Base-by-base conservation (phyloP, 2,797 vertebrate species). In the Margarornis squamiger region DNA sequence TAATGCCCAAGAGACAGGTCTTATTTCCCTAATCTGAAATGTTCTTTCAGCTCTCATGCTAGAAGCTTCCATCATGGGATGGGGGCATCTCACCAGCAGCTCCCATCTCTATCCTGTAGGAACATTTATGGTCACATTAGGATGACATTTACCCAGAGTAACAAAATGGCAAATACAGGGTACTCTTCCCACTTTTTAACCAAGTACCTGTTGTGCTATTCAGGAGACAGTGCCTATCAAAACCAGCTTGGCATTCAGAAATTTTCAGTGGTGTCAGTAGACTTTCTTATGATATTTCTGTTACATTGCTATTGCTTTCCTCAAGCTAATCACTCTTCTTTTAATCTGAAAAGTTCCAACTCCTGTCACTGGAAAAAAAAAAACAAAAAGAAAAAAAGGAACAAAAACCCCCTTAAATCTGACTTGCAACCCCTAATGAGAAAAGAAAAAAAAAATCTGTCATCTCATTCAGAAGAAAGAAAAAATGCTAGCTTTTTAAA, bases 401-500 rank as follows among this genome's bases (percentile, higher is more conserved):
- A 73, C 22, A 58, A 79, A 61, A 90, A 80, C 84, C 5, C 61
- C 46, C 66, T 92, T 71, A 94, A 92, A 86, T 81, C 79, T 92
- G 88, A 95, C 90, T 96, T 95, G 71, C 84, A 97, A 75, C 59
- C 76, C 39, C 90, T 96, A 97, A 97, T 94, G 93, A 96, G 88
- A 95, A 96, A 91, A 86, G 55, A 16, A 49, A 94, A 92, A 93
- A 78, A 84, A 89, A 95, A 96, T 89, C 92, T 97, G 93, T 97
- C 92, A 97, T 91, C 94, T 97, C 96, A 96, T 97, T 97, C 95
- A 96, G 94, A 97, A 96, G 96, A 88, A 91, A 74, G 90, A 96
- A 96, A 96, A 97, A 97, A 97, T 76, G 83, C 46, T 88, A 80
- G 66, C 9, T 57, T 95, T 96, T 97, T 96, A 77, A 1, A 96